Conservation (phyloP, 2,888 invertebrate species). For the Physocephala rufipes region DNA sequence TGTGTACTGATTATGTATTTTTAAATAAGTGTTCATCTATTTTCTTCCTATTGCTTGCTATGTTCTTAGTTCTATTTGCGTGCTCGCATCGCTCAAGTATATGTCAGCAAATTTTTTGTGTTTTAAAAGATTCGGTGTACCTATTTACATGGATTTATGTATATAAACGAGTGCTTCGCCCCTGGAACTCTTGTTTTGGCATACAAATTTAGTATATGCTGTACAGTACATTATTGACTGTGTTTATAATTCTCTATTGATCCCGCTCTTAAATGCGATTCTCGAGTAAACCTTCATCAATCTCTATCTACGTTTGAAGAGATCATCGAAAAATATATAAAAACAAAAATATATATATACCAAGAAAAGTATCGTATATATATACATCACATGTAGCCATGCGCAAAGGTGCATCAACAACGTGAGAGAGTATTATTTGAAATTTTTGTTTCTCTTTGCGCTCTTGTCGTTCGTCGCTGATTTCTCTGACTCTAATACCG, state of each 20-base stretch:
- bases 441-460: neutral
- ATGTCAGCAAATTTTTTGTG: slow-evolving; percentile 30
- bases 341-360: neutral
- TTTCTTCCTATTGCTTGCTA: slow-evolving; percentile 10
- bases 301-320: neutral
- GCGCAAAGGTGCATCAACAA: no score
- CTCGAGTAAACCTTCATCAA: neutral
- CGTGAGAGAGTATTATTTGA: neutral
- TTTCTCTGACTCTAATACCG: slow-evolving; percentile 1
- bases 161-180: neutral
- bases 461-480: neutral
- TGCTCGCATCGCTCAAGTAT: slow-evolving; percentile 26
- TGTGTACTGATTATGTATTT: neutral
- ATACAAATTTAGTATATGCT: neutral
- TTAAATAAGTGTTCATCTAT: neutral
- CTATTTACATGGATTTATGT: neutral
- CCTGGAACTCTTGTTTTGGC: slow-evolving; percentile 21
- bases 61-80: slow-evolving; percentile 1
- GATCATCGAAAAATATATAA: neutral
- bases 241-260: slow-evolving; percentile 18
- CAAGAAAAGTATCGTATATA: neutral
- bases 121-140: neutral
- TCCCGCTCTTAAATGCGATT: slow-evolving; percentile 1
- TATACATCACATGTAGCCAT: no score
- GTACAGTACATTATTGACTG: slow-evolving; percentile 7